Percentiles rank a stretch among this genome's conserved stretches.
Evolutionary conservation across 2,888 invertebrate genomes (phyloP).

Genomic region (Syrista parreyssii): DNA sequence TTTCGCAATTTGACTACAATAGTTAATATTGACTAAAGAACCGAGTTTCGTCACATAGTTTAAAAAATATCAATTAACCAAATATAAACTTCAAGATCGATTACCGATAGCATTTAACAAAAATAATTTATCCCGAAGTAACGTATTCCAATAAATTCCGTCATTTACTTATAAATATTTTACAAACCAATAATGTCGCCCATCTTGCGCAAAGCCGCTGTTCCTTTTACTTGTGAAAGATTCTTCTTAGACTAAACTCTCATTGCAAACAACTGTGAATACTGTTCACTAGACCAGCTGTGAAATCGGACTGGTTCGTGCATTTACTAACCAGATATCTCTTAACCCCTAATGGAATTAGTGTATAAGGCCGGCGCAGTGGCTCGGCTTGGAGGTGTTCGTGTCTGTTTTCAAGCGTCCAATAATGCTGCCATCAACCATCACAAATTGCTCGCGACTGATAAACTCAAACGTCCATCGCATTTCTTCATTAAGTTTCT

Average conservation of each 20-base stretch:
- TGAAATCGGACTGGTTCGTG: slow-evolving; percentile 38
- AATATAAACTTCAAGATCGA: not conserved
- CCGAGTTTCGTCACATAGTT: not conserved
- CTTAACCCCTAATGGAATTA: slow-evolving; percentile 61
- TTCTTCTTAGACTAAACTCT: not conserved
- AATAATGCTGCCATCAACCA: not conserved
- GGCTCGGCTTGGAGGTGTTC: slow-evolving; percentile 19
- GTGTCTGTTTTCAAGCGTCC: not conserved
- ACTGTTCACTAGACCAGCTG: slow-evolving; percentile 27
- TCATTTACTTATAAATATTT: not conserved
- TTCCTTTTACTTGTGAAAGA: not conserved
- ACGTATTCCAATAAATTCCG: not conserved
- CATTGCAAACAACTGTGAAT: not conserved
- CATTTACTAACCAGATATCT: slow-evolving; percentile 56
- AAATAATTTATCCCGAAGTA: not conserved
- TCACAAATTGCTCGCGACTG: not conserved
- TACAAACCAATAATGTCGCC: slow-evolving; percentile 44
- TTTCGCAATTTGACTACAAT: not conserved
- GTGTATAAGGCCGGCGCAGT: slow-evolving; percentile 54
- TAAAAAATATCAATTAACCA: not conserved
- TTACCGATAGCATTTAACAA: not conserved
- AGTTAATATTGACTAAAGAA: not conserved
- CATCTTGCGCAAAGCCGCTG: slow-evolving; percentile 20
- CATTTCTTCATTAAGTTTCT: not conserved
- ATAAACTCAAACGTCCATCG: not conserved